Evolutionary conservation across 2,888 invertebrate genomes (phyloP), one percentile per base, ranked within the genome.

Genomic region (Mesoligia furuncula): DNA sequence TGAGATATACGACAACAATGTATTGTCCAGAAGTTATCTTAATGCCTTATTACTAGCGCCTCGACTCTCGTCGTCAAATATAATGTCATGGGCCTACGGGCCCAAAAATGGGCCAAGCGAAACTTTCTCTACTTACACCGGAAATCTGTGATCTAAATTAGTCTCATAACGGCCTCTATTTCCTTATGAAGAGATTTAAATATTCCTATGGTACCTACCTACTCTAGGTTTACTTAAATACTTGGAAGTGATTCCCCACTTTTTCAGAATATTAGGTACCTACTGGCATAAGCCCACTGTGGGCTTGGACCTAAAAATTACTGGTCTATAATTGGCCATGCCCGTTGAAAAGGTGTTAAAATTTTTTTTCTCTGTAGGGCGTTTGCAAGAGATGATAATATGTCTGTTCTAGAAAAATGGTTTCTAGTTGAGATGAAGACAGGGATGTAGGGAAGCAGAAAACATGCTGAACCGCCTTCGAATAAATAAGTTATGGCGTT

Each of bases 101-200:
- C 39, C 31, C 57, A 68, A 36, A 72, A 62, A 71, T 27, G 31
- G 48, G 15, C 8, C 20, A 2, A 51, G 13, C 1, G 11, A 31
- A 64, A 81, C 64, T 74, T 78, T 78, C 74, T 57, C 73, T 64
- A 31, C 61, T 5, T n/a, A 24, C 17, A 64, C 48, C 24, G 31
- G 54, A 73, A 64, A 73, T 72, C 11, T 81, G 17, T 81, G 36
- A 64, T 77, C n/a, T 20, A 54, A 54, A 81, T 81, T 57, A n/a
- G n/a, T 24, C 17, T 59, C 39, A 8, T 72, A 78, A n/a, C 39
- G 45, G n/a, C 2, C 6, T 64, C 0, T 39, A n/a, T 31, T 73
- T 48, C 75, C 54, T 42, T 75, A 42, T 4, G 9, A 31, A 51
- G 61, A 51, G 17, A 39, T 77, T 31, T 15, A 13, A 39, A 51